Base-by-base conservation (phyloP, 2,113 vertebrate genomes). In the Callithrix jacchus region DNA sequence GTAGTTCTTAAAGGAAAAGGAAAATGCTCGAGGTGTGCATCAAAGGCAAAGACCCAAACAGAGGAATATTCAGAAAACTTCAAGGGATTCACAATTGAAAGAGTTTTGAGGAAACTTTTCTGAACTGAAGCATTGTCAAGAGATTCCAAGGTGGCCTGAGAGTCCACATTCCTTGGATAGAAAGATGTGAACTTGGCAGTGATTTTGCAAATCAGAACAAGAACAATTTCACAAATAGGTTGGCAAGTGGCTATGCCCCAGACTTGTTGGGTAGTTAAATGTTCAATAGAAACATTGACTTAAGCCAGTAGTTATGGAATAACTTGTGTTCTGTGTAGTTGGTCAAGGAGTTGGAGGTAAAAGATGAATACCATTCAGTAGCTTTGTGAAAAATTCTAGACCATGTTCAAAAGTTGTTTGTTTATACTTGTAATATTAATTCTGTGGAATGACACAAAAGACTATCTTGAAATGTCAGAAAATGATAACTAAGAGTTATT, bases 401-500 rank as follows among this genome's bases (percentile, higher is more conserved):
- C 25, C 14, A 21, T 30, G 68, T 77, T 84, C n/a, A 79, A 93
- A 89, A 20, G 49, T 45, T 83, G 85, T 92, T 68, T 82, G 30
- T 76, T 95, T 93, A 84, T 42, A 58, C 76, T 56, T 91, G 49
- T 94, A 76, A 18, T 68, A 76, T 92, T 89, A 68, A 77, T 85
- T 32, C 49, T 81, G 27, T 95, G 66, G 49, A 82, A 70, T 79
- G 52, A 85, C 12, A 91, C 42, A 66, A 61, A 49, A 92, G 76
- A 76, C 70, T 81, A 81, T 74, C 64, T 85, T 92, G 83, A 90
- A 89, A 91, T 96, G 83, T 89, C 73, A 84, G 37, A 71, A 68
- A 91, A 96, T 93, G 77, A 87, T 81, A 95, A 94, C 37, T 80
- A 68, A 73, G 42, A 76, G 37, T 73, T 74, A 80, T 86, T 94